Base-by-base conservation (phyloP, 1,140 invertebrate genomes). In the Antheraea pernyi region DNA sequence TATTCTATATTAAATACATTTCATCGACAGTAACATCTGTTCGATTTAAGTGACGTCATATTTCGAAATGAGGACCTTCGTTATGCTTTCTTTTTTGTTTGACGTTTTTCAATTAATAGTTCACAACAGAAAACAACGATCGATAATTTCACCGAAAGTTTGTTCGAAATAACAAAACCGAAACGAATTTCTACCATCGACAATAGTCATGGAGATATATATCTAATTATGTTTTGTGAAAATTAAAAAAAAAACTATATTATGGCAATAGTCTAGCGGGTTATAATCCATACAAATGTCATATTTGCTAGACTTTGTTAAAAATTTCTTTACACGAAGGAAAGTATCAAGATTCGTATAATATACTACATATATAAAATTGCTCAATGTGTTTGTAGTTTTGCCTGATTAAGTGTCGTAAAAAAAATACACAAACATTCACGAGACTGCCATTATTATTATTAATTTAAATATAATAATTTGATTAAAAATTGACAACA, bases 361-460 rank as follows among this genome's bases (percentile, higher is more conserved):
- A 53, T 7, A 53, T 6, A 53, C 46, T 53, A 53, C 46, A 16
- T 16, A 53, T 16, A 53, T 53, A 53, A 42, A 42, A 16, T 53
- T 53, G 46, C 46, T 53, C 46, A 53, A 53, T 53, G 11, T 53
- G 46, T 53, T 53, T 53, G 46, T 53, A 53, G 46, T 11, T 53
- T 53, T 53, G 1, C 6, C 46, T 53, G 13, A 53, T 13, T 7
- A n/a, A 53, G 0, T 53, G 6, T n/a, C 46, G 46, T 0, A 42
- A 42, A 42, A n/a, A 16, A 53, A 53, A 53, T 53, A 53, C 6
- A 6, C 11, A 53, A 42, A 0, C 1, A 42, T 9, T 9, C 11
- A 42, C 39, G 2, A 42, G 39, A 42, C 39, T 42, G 39, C 2
- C 39, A 42, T 42, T 4, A 9, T 42, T 9, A 42, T 42, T 42